phyloP scores from a whole-genome alignment of 2,888 invertebrate genomes.

The Eustalomyia histrio region DNA sequence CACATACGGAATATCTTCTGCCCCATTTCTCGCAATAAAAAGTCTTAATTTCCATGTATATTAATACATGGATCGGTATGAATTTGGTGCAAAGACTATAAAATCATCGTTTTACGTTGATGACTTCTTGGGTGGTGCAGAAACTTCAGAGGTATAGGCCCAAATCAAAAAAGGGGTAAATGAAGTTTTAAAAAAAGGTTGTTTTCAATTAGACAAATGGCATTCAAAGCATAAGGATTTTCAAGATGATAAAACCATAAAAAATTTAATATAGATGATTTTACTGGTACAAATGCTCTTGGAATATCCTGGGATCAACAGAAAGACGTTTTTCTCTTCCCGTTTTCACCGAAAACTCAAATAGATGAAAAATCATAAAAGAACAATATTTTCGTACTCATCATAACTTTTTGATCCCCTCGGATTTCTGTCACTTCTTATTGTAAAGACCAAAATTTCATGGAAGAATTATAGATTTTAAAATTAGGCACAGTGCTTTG shows the following conservation, averaged over 20 bases:
- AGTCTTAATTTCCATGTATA: constrained; percentile 41
- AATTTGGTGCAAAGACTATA: constrained; percentile 24
- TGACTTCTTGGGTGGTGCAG: constrained; percentile 26
- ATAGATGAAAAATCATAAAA: neutral
- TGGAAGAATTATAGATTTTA: constrained; percentile 44
- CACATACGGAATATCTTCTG: too few species aligned
- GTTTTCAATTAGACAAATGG: constrained; percentile 12
- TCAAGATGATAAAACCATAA: too few species aligned
- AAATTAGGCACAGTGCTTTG: too few species aligned
- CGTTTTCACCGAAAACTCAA: too few species aligned
- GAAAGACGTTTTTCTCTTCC: too few species aligned
- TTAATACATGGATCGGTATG: constrained; percentile 23
- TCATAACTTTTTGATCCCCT: constrained; percentile 55
- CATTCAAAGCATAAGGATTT: too few species aligned
- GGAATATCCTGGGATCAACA: too few species aligned
- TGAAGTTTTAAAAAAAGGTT: neutral
- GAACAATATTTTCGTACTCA: too few species aligned
- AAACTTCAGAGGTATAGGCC: constrained; percentile 8
- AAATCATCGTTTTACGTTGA: constrained; percentile 44
- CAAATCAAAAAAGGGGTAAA: constrained; percentile 21
- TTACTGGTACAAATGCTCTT: constrained; percentile 9
- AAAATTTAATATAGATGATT: neutral
- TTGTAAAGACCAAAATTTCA: constrained; percentile 31
- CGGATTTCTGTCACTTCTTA: constrained; percentile 40
- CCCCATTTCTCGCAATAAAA: constrained; percentile 24